These are phyloP conservation scores for Odontophorus gujanensis DNA, from an alignment of 2,113 vertebrate species.

Conservation along the genomic window DNA sequence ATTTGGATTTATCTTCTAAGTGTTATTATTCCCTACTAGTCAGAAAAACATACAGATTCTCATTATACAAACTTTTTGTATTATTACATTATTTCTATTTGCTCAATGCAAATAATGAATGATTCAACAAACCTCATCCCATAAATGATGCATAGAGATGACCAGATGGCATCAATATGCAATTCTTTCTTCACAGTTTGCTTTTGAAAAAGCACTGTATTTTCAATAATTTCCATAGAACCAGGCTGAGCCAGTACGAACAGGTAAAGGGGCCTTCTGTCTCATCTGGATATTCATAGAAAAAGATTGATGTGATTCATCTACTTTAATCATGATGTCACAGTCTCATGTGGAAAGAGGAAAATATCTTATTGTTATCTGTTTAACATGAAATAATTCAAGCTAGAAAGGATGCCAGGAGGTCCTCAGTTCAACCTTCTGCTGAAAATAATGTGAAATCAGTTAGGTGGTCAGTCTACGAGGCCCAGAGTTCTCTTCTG, in stretches of 20 bases:
- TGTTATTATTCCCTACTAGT: not conserved
- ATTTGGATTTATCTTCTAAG: not conserved
- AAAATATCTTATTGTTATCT: not conserved
- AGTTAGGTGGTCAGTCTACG: fast-evolving
- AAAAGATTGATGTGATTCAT: not conserved
- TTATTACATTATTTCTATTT: not conserved
- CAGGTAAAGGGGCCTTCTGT: conserved; percentile 34
- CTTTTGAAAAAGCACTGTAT: conserved; percentile 66
- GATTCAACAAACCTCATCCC: not conserved
- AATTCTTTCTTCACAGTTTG: conserved; percentile 77
- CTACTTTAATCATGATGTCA: not conserved
- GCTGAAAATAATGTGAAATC: not conserved
- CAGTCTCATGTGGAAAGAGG: not conserved
- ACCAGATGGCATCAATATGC: not conserved
- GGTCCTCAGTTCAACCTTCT: not conserved
- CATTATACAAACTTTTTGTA: not conserved
- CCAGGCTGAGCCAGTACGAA: conserved; percentile 14
- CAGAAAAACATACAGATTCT: not conserved
- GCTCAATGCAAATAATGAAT: not conserved
- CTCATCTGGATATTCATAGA: not conserved
- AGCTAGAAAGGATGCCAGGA: not conserved
- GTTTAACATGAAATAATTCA: not conserved
- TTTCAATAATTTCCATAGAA: conserved; percentile 41
- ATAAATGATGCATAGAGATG: not conserved
- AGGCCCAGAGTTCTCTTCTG: not conserved